Base-by-base conservation (phyloP, 2,113 vertebrate genomes). In the Oryctolagus cuniculus region DNA sequence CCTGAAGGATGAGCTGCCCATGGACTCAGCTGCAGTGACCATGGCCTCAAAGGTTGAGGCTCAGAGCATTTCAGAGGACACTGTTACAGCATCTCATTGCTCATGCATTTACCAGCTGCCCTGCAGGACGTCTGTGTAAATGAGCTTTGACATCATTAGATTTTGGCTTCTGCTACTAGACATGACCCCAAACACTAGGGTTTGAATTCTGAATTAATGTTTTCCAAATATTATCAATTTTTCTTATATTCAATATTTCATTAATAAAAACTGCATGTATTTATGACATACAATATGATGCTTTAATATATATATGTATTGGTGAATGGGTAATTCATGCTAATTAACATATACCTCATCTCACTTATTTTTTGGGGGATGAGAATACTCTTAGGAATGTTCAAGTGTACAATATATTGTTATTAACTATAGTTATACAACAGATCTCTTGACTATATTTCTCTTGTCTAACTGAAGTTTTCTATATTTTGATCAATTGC, bases 11-110 rank as follows among this genome's bases (percentile, higher is more conserved):
- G 31, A 87, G 79, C 31, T 66, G 44, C 4, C n/a, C 63, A 27
- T 12, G 24, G 6, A 36, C 5, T 87, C 38, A 34, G n/a, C 67
- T 0, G 2, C 25, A 58, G 15, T 12, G 17, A 55, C 38, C 4
- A 3, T 9, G 34, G 53, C 1, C 12, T 74, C 10, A 0, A 4
- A 3, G 4, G 4, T 10, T 36, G 27, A 95, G 27, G 25, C 2
- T 24, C 27, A 66, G 19, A 29, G 67, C 5, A 36, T 38, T 21
- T 85, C 29, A 53, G 31, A 29, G 24, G 29, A 51, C 36, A n/a
- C 1, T 10, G 10, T 12, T 22, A n/a, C 0, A 36, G 49, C 1
- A 4, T 31, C 9, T 51, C 64, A 13, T 31, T 25, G 53, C 17
- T 51, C 10, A 82, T n/a, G n/a, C 10, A 2, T n/a, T 36, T 8